These are phyloP conservation scores for Balanococcus diminutus DNA, from an alignment of 2,888 invertebrate species.

Conservation along the genomic window DNA sequence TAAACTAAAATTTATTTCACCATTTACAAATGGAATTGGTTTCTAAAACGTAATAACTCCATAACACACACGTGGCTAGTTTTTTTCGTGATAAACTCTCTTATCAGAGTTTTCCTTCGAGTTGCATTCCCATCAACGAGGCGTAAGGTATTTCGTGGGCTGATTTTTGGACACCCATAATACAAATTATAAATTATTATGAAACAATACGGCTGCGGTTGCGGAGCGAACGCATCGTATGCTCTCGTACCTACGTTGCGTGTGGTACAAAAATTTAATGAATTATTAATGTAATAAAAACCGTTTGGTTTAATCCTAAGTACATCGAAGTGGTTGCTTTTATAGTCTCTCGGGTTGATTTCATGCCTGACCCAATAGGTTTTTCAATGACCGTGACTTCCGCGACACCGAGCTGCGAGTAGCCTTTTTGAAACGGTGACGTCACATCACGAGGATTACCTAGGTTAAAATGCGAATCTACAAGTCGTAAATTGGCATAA, in stretches of 20 bases:
- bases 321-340: conserved; percentile 6
- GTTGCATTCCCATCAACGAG: not conserved
- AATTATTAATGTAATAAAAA: conserved; percentile 25
- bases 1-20: not conserved
- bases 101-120: not conserved
- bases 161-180: conserved; percentile 4
- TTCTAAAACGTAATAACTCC: not conserved
- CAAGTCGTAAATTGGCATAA: not conserved
- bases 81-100: not conserved
- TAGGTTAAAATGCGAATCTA: not conserved
- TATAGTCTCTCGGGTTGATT: not conserved
- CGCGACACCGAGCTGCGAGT: too few species aligned
- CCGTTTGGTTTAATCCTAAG: conserved; percentile 35
- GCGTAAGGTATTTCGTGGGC: not conserved
- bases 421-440: not conserved
- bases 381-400: conserved; percentile 7
- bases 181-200: not conserved
- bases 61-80: not conserved
- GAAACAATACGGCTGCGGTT: conserved; percentile 7
- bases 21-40: not conserved
- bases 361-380: not conserved
- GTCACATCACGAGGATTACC: not conserved
- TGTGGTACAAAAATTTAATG: conserved; percentile 15
- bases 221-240: not conserved
- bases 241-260: conserved; percentile 3